phyloP scores from a whole-genome alignment of 2,888 invertebrate genomes.

The Acleris laterana region DNA sequence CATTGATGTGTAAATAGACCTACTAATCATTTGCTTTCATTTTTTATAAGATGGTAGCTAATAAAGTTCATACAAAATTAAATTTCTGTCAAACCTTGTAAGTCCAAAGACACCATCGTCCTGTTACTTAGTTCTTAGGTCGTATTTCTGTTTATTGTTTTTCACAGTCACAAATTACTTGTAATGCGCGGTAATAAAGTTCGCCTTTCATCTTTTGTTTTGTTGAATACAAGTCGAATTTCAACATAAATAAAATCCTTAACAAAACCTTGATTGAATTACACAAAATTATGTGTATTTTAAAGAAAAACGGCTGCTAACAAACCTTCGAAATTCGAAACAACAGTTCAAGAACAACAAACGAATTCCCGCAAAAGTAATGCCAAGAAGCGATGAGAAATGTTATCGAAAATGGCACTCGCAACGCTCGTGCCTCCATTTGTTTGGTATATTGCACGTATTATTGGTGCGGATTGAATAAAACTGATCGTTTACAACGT shows the following conservation, averaged over 20 bases:
- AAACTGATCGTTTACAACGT: neutral
- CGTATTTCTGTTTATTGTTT: too few relatives aligned
- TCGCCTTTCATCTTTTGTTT: too few relatives aligned
- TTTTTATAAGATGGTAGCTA: too few relatives aligned
- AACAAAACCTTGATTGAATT: constrained; percentile 13
- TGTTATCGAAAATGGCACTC: constrained; percentile 34
- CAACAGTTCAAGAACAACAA: constrained; percentile 29
- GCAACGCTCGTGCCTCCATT: constrained; percentile 27
- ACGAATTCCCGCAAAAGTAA: constrained; percentile 27
- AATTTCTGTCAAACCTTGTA: too few relatives aligned
- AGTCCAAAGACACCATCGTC: too few relatives aligned
- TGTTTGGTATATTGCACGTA: constrained; percentile 32
- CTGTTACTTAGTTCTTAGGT: too few relatives aligned
- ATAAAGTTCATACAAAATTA: too few relatives aligned
- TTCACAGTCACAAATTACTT: too few relatives aligned
- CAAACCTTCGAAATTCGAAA: constrained; percentile 31
- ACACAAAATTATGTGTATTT: constrained; percentile 21
- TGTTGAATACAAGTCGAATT: neutral
- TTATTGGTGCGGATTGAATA: constrained; percentile 31
- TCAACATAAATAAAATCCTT: constrained; percentile 3
- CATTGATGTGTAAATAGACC: too few relatives aligned
- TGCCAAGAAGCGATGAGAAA: constrained; percentile 33
- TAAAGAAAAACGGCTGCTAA: constrained; percentile 27
- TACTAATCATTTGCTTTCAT: too few relatives aligned
- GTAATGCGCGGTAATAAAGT: too few relatives aligned